Percentiles rank a stretch among this genome's conserved stretches.
These are phyloP conservation scores for Zophobas morio DNA, from an alignment of 1,140 invertebrate genomes.

Conservation along the genomic window DNA sequence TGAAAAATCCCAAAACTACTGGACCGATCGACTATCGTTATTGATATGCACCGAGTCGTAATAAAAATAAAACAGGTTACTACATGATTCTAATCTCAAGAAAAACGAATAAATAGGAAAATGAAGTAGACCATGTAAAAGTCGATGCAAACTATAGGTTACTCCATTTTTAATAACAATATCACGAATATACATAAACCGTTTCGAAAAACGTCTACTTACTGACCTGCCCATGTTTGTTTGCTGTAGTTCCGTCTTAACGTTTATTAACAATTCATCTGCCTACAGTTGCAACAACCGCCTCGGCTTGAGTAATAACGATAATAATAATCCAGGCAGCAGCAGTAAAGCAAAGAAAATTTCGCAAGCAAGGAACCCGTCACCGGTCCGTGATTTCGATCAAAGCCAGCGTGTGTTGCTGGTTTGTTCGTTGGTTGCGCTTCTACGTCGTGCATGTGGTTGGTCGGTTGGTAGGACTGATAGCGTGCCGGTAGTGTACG, in stretches of 20 bases:
- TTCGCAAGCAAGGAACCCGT: constrained; percentile 42
- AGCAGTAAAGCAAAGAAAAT: constrained; percentile 35
- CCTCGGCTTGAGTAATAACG: constrained; percentile 39
- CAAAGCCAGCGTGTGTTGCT: not conserved
- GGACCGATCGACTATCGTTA: too few relatives aligned
- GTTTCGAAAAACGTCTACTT: too few relatives aligned
- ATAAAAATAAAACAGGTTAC: too few relatives aligned
- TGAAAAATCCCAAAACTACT: too few relatives aligned
- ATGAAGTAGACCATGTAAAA: too few relatives aligned
- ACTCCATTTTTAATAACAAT: too few relatives aligned
- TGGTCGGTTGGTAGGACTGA: constrained; percentile 32
- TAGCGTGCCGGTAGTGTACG: constrained; percentile 37
- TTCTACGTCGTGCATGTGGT: constrained; percentile 24
- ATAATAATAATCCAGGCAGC: constrained; percentile 36
- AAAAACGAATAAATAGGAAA: too few relatives aligned
- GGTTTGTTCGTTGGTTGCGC: constrained; percentile 26
- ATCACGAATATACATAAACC: too few relatives aligned
- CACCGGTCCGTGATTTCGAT: constrained; percentile 38
- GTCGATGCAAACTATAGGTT: too few relatives aligned
- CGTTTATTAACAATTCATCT: constrained; percentile 32
- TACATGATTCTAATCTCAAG: too few relatives aligned
- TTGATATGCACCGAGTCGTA: too few relatives aligned
- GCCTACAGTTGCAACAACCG: constrained; percentile 40
- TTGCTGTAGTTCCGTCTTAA: not conserved
- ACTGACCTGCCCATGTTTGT: not conserved